Base-by-base conservation (phyloP, 2,113 vertebrate genomes). In the Rissa tridactyla region DNA sequence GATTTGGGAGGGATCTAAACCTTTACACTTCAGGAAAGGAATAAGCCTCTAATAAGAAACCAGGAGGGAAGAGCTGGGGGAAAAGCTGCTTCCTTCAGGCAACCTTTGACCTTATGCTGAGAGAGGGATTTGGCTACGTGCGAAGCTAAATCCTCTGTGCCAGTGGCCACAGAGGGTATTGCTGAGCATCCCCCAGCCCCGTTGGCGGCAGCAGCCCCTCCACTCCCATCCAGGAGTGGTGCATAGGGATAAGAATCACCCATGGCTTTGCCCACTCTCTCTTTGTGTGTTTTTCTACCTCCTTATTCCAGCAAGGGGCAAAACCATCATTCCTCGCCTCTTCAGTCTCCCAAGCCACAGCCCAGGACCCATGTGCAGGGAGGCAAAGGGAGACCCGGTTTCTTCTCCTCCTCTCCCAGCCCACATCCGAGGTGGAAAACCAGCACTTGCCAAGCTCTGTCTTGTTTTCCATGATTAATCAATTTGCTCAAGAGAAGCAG, bases 401-500 rank as follows among this genome's bases (percentile, higher is more conserved):
- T 49, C 47, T 17, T 49, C 47, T 86, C 46, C 52, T 84, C n/a
- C 64, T 79, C 79, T 83, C 77, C 71, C 65, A 80, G 23, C 26
- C 44, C 54, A 78, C 66, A 55, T 88, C 90, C 1, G 2, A 72
- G 71, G 58, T 64, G 76, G 79, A 21, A 84, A 88, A 87, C n/a
- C 68, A 29, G 85, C 57, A 78, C 44, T 72, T 86, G 60, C 70
- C 68, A 54, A 69, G 52, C 76, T 65, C 77, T 94, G 88, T 61
- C 71, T 89, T 12, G 2, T 22, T 96, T 86, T 5, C 89, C 44
- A 40, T 90, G 94, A 94, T 94, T 93, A 92, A 96, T 76, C 91
- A 86, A 70, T 65, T 42, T 46, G 69, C 70, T 71, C 47, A 77
- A 73, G 78, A 95, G 94, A 86, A 92, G 86, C 78, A 87, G 77